A percentile compares a stretch with the other conserved stretches of the same genome.
These are phyloP conservation scores for Drosophila peninsularis DNA, from an alignment of 2,888 invertebrate genomes.

Conservation along the genomic window DNA sequence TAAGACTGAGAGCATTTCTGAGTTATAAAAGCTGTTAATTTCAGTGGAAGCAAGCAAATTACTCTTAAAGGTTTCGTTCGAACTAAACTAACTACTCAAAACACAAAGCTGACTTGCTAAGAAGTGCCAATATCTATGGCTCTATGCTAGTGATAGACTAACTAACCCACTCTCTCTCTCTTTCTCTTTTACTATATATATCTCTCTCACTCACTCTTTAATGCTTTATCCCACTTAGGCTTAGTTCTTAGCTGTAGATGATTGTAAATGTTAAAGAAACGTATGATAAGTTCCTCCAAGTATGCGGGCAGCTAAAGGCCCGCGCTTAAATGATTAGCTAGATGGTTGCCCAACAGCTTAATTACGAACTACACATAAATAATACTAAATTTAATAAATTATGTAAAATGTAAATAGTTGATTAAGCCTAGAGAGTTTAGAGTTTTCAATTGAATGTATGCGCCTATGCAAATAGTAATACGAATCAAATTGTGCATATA, in stretches of 20 bases:
- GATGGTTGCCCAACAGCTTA: conserved; percentile 53
- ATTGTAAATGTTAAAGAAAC: conserved; percentile 71
- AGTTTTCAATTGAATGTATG: conserved; percentile 36
- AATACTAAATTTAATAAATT: conserved; percentile 20
- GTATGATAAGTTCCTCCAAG: conserved; percentile 78
- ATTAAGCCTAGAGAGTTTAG: conserved; percentile 20
- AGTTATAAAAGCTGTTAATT: conserved; percentile 36
- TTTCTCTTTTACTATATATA: conserved; percentile 4
- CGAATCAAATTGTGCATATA: conserved; percentile 76
- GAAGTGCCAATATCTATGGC: conserved; percentile 36
- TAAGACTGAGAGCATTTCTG: conserved; percentile 58
- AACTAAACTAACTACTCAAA: conserved; percentile 17
- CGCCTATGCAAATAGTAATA: conserved; percentile 53
- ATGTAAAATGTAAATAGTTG: conserved; percentile 49
- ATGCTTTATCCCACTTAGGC: conserved; percentile 32
- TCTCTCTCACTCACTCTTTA: conserved; percentile 7
- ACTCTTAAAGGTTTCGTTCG: conserved; percentile 52
- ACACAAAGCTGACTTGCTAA: conserved; percentile 25
- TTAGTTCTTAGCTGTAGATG: conserved; percentile 56
- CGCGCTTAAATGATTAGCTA: conserved; percentile 57
- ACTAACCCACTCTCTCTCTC: conserved; percentile 23
- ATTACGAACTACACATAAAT: conserved; percentile 19
- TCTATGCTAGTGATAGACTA: conserved; percentile 76
- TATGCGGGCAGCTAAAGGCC: conserved; percentile 54
- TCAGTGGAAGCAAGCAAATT: conserved; percentile 24